These are phyloP conservation scores for Lasioglossum malachurum DNA, from an alignment of 2,888 invertebrate species.

Conservation along the genomic window DNA sequence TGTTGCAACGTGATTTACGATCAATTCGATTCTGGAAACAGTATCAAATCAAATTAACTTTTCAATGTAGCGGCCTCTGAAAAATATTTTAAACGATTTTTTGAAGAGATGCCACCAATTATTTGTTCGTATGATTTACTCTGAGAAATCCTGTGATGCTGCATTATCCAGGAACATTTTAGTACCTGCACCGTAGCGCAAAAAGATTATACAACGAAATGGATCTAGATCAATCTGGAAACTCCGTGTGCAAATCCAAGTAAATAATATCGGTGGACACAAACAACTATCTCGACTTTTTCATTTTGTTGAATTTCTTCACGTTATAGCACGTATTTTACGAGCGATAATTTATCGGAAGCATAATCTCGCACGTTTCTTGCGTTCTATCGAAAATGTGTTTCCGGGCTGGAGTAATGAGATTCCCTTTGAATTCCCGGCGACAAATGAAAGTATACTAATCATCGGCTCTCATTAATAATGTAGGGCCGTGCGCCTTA, in stretches of 20 bases:
- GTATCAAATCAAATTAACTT: too few relatives aligned
- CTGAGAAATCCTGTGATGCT: too few relatives aligned
- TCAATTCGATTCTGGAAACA: too few relatives aligned
- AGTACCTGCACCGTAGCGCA: not conserved
- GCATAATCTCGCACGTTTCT: not conserved
- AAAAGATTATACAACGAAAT: not conserved
- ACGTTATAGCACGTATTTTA: not conserved
- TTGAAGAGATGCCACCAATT: too few relatives aligned
- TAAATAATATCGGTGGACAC: not conserved
- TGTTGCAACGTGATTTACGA: too few relatives aligned
- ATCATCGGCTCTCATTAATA: slow-evolving; percentile 48
- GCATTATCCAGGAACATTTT: not conserved
- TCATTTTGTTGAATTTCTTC: not conserved
- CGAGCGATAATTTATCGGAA: not conserved
- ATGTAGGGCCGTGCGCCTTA: slow-evolving; percentile 29
- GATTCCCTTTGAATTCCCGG: not conserved
- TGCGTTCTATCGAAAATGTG: not conserved
- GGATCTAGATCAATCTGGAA: not conserved
- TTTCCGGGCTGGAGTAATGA: not conserved
- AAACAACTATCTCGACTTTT: not conserved
- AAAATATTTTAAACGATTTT: not conserved
- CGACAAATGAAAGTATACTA: slow-evolving; percentile 11
- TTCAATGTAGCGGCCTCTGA: not conserved
- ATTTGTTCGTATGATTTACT: too few relatives aligned
- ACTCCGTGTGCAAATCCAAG: not conserved